Evolutionary conservation across 2,797 vertebrate genomes (phyloP), one percentile per base, ranked within the genome.

Genomic region (Chaetodon trifasciatus): DNA sequence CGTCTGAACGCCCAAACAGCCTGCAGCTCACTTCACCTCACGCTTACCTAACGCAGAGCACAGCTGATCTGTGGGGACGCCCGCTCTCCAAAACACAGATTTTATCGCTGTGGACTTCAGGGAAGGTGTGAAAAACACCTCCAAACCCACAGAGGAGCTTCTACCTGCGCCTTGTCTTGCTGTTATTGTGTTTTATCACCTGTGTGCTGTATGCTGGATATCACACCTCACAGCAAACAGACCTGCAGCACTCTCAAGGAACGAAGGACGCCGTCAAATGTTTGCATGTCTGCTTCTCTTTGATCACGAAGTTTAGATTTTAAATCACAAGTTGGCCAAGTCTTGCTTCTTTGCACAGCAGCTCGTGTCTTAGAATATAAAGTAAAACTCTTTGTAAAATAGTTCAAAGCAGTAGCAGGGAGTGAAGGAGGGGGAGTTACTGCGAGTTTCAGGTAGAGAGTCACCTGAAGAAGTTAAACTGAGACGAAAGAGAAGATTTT

Each of bases 21-120:
- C 23, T 17, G 4, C 39, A n/a, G 21, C 53, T 50, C 53, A 37
- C 60, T 50, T 71, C 68, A 71, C 76, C 39, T 28, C n/a, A 32
- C 42, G n/a, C 2, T 47, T 24, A 7, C 13, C 61, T 19, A 19
- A 60, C 16, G 39, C 28, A 16, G 75, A 77, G 32, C 61, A 39
- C 35, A 32, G 44, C 53, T 52, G 35, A 73, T 61, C 55, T 46
- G 21, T 4, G 10, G 44, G 44, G 61, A 44, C 24, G 53, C 16
- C 47, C 8, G 7, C 15, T 2, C 56, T 17, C 8, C 0, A 6
- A 10, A 50, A 37, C 32, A 21, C 39, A 50, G 35, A 35, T 3
- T 39, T 39, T n/a, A 46, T 11, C 56, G 24, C 16, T 3, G 12
- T 2, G 15, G 50, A 32, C 47, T 17, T 47, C 39, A 39, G 56